Evolutionary conservation across 2,888 invertebrate species (phyloP).

Genomic region (Griposia aprilina): DNA sequence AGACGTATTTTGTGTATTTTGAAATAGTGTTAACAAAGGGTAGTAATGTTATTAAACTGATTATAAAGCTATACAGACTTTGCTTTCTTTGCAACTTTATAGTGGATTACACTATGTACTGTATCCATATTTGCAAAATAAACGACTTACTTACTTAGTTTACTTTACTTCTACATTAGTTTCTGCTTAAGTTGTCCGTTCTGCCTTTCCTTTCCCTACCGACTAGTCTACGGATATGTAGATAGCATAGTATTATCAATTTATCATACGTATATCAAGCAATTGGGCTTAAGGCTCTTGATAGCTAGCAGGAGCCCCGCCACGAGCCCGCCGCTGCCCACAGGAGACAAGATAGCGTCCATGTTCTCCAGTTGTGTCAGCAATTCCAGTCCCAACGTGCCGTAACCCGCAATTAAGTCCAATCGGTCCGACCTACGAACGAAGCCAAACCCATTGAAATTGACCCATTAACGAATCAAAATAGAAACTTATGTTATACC

Average conservation of each 20-base stretch:
- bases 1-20: too few species aligned
- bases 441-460: too few species aligned
- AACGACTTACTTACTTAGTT: too few species aligned
- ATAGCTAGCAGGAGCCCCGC: slow-evolving; percentile 76
- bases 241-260: background rate
- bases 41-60: too few species aligned
- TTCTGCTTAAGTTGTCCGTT: too few species aligned
- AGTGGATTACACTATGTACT: too few species aligned
- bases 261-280: slow-evolving; percentile 74
- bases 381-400: slow-evolving; percentile 76
- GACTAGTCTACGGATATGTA: background rate
- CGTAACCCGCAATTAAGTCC: slow-evolving; percentile 78
- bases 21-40: too few species aligned
- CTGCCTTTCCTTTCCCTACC: too few species aligned
- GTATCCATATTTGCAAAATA: too few species aligned
- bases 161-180: too few species aligned
- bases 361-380: slow-evolving; percentile 74
- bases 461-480: slow-evolving; percentile 4
- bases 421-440: slow-evolving; percentile 72
- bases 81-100: too few species aligned
- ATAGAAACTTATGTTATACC: background rate
- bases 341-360: slow-evolving; percentile 78
- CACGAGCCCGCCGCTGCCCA: slow-evolving; percentile 76
- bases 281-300: slow-evolving; percentile 77
- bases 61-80: too few species aligned